A percentile compares a stretch with the other conserved stretches of the same genome.
Conservation (phyloP, 2,797 vertebrate species). For the Dendrocincla fuliginosa region DNA sequence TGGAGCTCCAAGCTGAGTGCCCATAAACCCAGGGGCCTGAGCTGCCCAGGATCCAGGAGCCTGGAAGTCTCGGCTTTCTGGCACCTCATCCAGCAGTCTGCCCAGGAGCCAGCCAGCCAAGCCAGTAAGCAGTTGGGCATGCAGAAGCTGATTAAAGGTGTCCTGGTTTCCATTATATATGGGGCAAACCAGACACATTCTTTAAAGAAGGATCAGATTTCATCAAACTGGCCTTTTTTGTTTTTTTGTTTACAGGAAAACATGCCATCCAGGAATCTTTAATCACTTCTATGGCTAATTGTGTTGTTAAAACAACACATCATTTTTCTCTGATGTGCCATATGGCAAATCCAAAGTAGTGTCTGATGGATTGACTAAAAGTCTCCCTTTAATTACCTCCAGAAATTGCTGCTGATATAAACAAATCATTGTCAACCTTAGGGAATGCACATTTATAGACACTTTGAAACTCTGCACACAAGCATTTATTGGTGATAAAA, state of each 20-base stretch:
- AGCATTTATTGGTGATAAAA: neutral
- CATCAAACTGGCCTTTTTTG: neutral
- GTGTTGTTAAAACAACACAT: neutral
- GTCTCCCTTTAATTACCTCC: constrained; percentile 7
- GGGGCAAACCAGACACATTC: neutral
- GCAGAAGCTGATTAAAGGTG: neutral
- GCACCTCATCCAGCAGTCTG: constrained; percentile 3
- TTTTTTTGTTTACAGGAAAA: neutral
- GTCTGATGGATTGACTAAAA: neutral
- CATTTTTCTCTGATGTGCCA: neutral
- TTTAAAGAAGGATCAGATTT: constrained; percentile 2
- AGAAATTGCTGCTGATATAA: constrained; percentile 13
- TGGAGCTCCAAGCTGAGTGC: constrained; percentile 9
- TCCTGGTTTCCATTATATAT: neutral
- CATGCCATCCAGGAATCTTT: neutral
- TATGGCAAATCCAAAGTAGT: neutral
- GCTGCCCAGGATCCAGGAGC: constrained; percentile 31
- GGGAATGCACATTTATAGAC: neutral
- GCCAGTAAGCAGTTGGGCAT: neutral
- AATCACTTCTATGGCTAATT: neutral
- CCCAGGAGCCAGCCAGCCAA: constrained; percentile 11
- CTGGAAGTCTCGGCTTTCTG: constrained; percentile 38
- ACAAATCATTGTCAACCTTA: neutral
- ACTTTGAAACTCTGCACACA: neutral
- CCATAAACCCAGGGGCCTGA: neutral